Evolutionary conservation across 2,888 invertebrate genomes (phyloP), one percentile per base, ranked within the genome.

Genomic region (Ethmia dodecea): DNA sequence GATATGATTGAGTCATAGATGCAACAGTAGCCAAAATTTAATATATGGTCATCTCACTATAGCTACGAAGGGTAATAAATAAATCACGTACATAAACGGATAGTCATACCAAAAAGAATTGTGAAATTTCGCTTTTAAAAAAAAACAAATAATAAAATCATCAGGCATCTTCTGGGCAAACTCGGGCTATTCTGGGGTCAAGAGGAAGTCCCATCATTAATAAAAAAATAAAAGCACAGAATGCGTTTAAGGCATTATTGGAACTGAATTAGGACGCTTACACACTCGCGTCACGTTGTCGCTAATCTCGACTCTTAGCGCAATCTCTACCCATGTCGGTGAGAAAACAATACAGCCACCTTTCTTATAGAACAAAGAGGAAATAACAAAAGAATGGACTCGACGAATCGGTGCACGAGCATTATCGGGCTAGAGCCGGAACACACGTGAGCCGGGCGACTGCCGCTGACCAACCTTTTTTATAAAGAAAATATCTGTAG

Each of bases 311-410:
- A 71, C 77, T 81, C 74, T 79, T 76, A 75, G 70, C 74, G 70
- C 76, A 81, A 80, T 81, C 80, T 76, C 67, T 59, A 58, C 50
- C 71, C 61, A 71, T 77, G 74, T 67, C 65, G 52, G 60, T 60
- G 71, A 68, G 74, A 71, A 79, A 83, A 83, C 81, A 84, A 84
- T 80, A 74, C 69, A 60, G 62, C 69, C 66, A 79, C 79, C 76
- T 78, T 78, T 74, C 68, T 72, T 47, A 49, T 56, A 53, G 66
- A 71, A 79, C 76, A 80, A 81, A 79, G 71, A 70, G 65, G 65
- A 70, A 75, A 69, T 69, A 77, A 81, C 77, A 79, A 81, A 79
- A 77, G 78, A 80, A 76, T 67, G 65, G 62, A 72, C 60, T 64
- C 63, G 70, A 72, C 67, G 72, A 79, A 77, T 75, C 71, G 70